Evolutionary conservation across 2,113 vertebrate genomes (phyloP).

Genomic region (Micronycteris hirsuta): DNA sequence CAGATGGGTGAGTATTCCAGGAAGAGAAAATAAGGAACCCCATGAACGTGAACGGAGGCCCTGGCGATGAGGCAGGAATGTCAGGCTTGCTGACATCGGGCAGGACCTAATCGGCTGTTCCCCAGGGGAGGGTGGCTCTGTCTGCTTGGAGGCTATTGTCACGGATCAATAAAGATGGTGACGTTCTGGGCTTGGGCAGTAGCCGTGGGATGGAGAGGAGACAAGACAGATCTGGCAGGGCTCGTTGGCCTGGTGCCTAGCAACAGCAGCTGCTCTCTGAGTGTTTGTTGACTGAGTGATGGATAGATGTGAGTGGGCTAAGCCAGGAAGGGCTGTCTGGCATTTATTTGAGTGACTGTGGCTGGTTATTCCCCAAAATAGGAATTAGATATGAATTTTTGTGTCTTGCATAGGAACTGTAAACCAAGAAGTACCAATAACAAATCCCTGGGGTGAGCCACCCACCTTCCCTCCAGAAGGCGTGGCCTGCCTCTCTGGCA

Average conservation of each 20-base stretch:
- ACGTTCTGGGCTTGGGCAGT: neutral
- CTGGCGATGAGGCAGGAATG: neutral
- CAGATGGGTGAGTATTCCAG: neutral
- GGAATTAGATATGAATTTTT: neutral
- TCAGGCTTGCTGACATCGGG: fast-evolving
- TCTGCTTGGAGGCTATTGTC: neutral
- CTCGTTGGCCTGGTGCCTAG: neutral
- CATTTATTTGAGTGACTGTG: neutral
- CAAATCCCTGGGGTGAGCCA: neutral
- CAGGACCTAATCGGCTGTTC: no score
- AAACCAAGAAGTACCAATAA: neutral
- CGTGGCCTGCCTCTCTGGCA: neutral
- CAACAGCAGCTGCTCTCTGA: neutral
- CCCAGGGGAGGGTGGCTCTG: fast-evolving
- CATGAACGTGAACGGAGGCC: fast-evolving
- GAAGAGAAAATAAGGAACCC: neutral
- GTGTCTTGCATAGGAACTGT: neutral
- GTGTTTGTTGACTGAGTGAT: neutral
- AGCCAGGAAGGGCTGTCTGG: neutral
- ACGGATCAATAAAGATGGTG: neutral
- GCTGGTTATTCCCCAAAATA: neutral
- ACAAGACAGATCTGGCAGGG: neutral
- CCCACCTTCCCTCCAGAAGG: neutral
- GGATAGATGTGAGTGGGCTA: neutral
- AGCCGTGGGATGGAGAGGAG: neutral